Base-by-base conservation (phyloP, 2,797 vertebrate genomes). In the Dendrocincla fuliginosa region DNA sequence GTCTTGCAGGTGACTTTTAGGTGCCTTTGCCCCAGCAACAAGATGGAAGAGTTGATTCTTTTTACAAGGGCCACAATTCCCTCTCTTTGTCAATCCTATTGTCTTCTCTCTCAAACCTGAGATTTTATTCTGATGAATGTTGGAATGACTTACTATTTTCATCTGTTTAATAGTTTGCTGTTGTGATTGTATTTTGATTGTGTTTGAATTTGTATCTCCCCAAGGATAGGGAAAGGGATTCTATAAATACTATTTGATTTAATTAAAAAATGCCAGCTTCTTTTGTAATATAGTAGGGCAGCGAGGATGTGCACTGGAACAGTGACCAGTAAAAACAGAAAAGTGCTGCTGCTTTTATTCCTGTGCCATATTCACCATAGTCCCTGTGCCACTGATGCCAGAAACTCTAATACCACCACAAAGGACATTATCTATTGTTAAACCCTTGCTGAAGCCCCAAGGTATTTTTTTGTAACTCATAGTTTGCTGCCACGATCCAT, bases 161-260 rank as follows among this genome's bases (percentile, higher is more conserved):
- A 88, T 41, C 22, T n/a, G 65, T 89, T 94, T 71, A 89, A 90
- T 55, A 90, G 69, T 94, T 91, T 82, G 77, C 79, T 86, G 47
- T 90, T 94, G 80, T 94, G 82, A 79, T 76, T 84, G 65, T 86
- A 55, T 92, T 88, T 91, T 91, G 68, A 61, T 71, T 86, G 79
- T 91, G 67, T 79, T 94, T 90, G 87, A 80, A 84, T 81, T 63
- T 78, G 50, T 90, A 4, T 84, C 90, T 95, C 91, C 32, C 89
- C 32, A 56, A 67, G 56, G 74, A 73, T 57, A 32, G 30, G 63
- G 65, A 90, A 74, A 70, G 52, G 37, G 77, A 67, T 84, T 90
- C 67, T 87, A 60, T 91, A 91, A 96, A 95, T 93, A 91, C 91
- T 88, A 53, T 79, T 96, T 85, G 25, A 71, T 94, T 86, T 90